Conservation (phyloP, 2,113 vertebrate genomes). For the Neolamprologus hecqui region DNA sequence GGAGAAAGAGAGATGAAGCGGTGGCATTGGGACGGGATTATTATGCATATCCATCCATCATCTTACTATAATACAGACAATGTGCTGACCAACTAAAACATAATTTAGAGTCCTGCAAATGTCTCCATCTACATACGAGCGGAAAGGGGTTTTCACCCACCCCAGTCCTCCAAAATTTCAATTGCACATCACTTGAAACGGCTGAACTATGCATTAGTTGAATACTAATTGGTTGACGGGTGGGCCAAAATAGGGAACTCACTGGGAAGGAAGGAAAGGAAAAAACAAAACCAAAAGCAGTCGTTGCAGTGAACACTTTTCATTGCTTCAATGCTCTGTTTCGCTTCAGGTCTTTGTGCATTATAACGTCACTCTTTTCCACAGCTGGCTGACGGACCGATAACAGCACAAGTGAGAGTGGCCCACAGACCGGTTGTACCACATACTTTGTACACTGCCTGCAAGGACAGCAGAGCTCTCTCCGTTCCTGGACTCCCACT, state of each 20-base stretch:
- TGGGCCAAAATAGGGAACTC: not conserved
- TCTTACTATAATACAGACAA: not conserved
- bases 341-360: not conserved
- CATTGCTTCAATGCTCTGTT: not conserved
- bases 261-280: not conserved
- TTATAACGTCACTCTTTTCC: not conserved
- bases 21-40: not conserved
- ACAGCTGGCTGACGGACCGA: fast-evolving
- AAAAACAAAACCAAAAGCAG: not conserved
- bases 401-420: not conserved
- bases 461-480: not conserved
- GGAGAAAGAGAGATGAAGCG: not conserved
- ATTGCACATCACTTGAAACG: not conserved
- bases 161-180: not conserved
- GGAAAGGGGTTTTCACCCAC: not conserved
- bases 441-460: not conserved
- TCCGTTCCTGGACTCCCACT: fast-evolving
- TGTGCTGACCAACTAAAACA: not conserved
- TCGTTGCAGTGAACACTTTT: not conserved
- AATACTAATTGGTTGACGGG: not conserved
- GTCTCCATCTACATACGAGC: not conserved
- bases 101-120: not conserved
- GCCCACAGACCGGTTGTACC: not conserved
- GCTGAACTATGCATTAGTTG: not conserved
- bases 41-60: not conserved